A percentile compares a stretch with the other conserved stretches of the same genome.
phyloP scores from a whole-genome alignment of 2,888 invertebrate genomes.

The Cerastis rubricosa region DNA sequence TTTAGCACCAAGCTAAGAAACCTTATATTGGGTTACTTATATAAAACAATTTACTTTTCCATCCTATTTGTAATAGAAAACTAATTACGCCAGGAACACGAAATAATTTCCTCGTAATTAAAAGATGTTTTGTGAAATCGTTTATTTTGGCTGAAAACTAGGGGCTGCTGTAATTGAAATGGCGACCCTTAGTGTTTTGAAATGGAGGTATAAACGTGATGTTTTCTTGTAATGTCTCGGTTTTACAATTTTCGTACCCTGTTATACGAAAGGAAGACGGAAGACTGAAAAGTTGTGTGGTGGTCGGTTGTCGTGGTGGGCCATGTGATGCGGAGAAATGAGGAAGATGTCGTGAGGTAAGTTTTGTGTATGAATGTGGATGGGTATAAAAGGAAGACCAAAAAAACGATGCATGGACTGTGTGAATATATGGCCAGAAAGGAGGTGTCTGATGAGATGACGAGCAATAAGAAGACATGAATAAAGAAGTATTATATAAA shows the following conservation, averaged over 20 bases:
- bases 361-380: too few relatives aligned
- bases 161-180: slow-evolving; percentile 45
- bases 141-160: slow-evolving; percentile 47
- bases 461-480: too few relatives aligned
- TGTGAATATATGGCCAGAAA: too few relatives aligned
- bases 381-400: too few relatives aligned
- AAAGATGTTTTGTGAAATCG: slow-evolving; percentile 53
- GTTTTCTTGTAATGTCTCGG: slow-evolving; percentile 37
- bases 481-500: too few relatives aligned
- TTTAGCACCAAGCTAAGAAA: slow-evolving; percentile 10
- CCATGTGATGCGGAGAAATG: too few relatives aligned
- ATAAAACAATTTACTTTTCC: slow-evolving; percentile 58
- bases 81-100: slow-evolving; percentile 63
- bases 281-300: too few relatives aligned
- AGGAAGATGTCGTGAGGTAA: too few relatives aligned
- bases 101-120: slow-evolving; percentile 59
- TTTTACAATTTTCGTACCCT: slow-evolving; percentile 5
- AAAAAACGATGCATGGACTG: too few relatives aligned
- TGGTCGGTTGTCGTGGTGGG: too few relatives aligned
- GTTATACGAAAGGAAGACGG: too few relatives aligned
- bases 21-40: slow-evolving; percentile 35
- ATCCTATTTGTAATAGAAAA: slow-evolving; percentile 63
- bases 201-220: slow-evolving; percentile 28
- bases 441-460: too few relatives aligned
- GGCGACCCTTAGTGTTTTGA: slow-evolving; percentile 6